Conservation (phyloP, 2,113 vertebrate species). For the Cariama cristata region DNA sequence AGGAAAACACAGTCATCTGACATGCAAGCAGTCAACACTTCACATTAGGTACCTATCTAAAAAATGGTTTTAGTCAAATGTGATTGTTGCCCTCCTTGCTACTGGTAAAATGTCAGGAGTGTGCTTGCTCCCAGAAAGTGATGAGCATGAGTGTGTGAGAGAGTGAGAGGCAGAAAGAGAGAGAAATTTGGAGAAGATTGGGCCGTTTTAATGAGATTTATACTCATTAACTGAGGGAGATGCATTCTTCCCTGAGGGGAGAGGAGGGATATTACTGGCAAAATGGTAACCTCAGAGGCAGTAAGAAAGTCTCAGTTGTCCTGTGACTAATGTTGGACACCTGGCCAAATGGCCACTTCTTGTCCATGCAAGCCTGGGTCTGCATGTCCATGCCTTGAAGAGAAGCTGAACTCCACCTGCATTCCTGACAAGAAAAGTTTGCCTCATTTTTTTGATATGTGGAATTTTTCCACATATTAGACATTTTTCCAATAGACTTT, state of each 20-base stretch:
- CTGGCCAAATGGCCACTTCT: not conserved
- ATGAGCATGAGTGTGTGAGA: not conserved
- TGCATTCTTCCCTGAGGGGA: not conserved
- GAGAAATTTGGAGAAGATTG: not conserved
- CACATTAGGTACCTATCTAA: not conserved
- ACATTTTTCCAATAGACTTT: not conserved
- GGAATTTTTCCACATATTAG: not conserved
- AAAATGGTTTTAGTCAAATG: not conserved
- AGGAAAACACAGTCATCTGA: not conserved
- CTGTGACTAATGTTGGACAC: not conserved
- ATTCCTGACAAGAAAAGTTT: not conserved
- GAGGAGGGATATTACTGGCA: not conserved
- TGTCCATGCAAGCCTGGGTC: not conserved
- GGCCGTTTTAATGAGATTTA: not conserved
- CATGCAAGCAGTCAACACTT: not conserved
- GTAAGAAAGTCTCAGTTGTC: not conserved
- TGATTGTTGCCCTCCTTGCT: not conserved
- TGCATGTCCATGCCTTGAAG: not conserved
- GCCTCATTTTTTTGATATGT: not conserved
- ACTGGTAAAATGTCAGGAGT: conserved; percentile 1
- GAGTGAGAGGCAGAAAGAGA: not conserved
- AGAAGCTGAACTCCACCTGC: not conserved
- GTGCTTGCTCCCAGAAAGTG: not conserved
- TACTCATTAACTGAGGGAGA: not conserved
- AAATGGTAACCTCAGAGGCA: not conserved